Evolutionary conservation across 2,888 invertebrate species (phyloP), one percentile per base, ranked within the genome.

Genomic region (Eurytoma adleriae): DNA sequence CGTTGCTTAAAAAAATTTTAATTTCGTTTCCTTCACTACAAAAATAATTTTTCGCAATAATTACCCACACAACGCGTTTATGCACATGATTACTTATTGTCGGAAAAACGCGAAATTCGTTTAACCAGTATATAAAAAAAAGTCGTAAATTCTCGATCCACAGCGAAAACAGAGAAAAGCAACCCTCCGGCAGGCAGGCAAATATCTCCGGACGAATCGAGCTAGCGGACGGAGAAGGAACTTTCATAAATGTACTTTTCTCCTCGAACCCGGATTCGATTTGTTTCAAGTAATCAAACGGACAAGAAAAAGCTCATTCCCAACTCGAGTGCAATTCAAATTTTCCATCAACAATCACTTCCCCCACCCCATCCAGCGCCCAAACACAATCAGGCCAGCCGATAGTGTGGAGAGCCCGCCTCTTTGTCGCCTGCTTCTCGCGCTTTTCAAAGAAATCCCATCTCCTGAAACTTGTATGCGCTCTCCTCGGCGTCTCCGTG

Each of bases 281-380:
- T 64, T 79, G 66, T 79, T 70, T 74, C 70, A 70, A 81, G 67
- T 70, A 69, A 78, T 67, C 52, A 61, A 27, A 48, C 61, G 66
- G 14, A 54, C 0, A 64, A 78, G 69, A 70, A 71, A 78, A 75
- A 81, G 78, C 72, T 81, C 75, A 72, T 78, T 81, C 74, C 61
- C 71, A 73, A 30, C 78, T 73, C 62, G 61, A 80, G 74, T 71
- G 77, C 66, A 71, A 75, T 81, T 78, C 74, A 81, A 78, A 81
- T 81, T 61, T 30, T 78, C n/a, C 69, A 73, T 80, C 72, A 80
- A 80, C 80, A 73, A 73, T 80, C 66, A 64, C 76, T 67, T 64
- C 30, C 68, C 20, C 40, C 30, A 20, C 72, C 18, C 59, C 4
- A n/a, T 50, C 50, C 18, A 24, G 16, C 67, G 48, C 61, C 56